Conservation (phyloP, 2,113 vertebrate species). For the Sitta europaea region DNA sequence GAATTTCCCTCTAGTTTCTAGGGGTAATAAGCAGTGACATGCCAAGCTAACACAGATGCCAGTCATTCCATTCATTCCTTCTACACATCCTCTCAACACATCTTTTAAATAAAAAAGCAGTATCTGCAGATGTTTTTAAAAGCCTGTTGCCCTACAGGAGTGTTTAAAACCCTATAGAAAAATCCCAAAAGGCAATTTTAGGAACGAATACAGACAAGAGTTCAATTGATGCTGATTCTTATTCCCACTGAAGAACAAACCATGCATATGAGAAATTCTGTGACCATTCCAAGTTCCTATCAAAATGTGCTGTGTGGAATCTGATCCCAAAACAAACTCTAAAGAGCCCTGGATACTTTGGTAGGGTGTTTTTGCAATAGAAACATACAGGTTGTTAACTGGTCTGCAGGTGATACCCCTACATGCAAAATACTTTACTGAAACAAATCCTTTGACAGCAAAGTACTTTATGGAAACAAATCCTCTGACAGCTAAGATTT, state of each 20-base stretch:
- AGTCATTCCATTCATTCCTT: slow-evolving; percentile 36
- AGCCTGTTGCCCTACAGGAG: background rate
- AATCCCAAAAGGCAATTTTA: background rate
- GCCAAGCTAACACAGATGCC: background rate
- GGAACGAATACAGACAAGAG: background rate
- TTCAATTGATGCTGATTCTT: background rate
- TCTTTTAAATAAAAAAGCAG: background rate
- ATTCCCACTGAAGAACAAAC: background rate
- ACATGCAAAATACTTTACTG: background rate
- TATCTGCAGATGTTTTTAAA: background rate
- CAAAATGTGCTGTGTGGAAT: background rate
- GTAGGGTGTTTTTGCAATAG: background rate
- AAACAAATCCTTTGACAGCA: background rate
- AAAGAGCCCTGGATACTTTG: background rate
- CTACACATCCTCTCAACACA: background rate
- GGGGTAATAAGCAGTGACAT: background rate
- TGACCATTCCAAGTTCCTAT: background rate
- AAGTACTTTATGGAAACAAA: background rate
- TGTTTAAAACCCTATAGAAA: background rate
- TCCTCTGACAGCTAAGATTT: background rate
- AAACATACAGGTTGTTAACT: background rate
- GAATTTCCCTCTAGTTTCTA: background rate
- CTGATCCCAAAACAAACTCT: background rate
- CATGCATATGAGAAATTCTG: background rate
- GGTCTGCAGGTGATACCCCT: background rate